Evolutionary conservation across 2,888 invertebrate species (phyloP).

Genomic region (Leptopterna dolabrata): DNA sequence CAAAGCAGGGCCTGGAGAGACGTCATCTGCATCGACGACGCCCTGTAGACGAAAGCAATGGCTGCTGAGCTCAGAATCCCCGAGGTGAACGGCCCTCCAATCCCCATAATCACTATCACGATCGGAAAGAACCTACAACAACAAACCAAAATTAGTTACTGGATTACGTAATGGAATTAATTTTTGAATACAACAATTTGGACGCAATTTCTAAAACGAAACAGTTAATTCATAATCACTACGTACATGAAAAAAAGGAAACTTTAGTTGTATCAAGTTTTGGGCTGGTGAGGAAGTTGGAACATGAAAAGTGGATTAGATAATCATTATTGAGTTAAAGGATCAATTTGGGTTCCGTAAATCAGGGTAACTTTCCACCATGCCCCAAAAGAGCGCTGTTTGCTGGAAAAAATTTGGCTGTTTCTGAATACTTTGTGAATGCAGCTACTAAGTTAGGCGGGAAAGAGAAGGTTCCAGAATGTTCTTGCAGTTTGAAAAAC

Average conservation of each 20-base stretch:
- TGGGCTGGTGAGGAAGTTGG: too few relatives aligned
- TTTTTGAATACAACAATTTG: constrained; percentile 1
- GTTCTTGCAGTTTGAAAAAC: too few relatives aligned
- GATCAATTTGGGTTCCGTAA: too few relatives aligned
- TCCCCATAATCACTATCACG: constrained; percentile 87
- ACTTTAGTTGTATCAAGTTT: too few relatives aligned
- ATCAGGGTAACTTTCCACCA: too few relatives aligned
- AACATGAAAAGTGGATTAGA: too few relatives aligned
- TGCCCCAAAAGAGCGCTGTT: too few relatives aligned
- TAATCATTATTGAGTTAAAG: too few relatives aligned
- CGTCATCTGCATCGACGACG: constrained; percentile 88
- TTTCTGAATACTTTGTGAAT: too few relatives aligned
- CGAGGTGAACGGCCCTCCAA: constrained; percentile 87
- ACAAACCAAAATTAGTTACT: constrained; percentile 32
- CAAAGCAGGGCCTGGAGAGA: constrained; percentile 92
- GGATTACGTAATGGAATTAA: background rate
- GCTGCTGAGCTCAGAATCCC: constrained; percentile 92
- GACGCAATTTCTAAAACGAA: background rate
- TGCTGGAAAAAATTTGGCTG: too few relatives aligned
- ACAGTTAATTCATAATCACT: background rate
- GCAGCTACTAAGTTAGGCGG: too few relatives aligned
- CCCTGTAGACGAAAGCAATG: constrained; percentile 92
- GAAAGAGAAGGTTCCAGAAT: too few relatives aligned
- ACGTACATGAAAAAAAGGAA: background rate
- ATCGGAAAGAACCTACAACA: constrained; percentile 85